A percentile compares a stretch with the other conserved stretches of the same genome.
Evolutionary conservation across 1,140 invertebrate genomes (phyloP).

Genomic region (Drosophila virilis): DNA sequence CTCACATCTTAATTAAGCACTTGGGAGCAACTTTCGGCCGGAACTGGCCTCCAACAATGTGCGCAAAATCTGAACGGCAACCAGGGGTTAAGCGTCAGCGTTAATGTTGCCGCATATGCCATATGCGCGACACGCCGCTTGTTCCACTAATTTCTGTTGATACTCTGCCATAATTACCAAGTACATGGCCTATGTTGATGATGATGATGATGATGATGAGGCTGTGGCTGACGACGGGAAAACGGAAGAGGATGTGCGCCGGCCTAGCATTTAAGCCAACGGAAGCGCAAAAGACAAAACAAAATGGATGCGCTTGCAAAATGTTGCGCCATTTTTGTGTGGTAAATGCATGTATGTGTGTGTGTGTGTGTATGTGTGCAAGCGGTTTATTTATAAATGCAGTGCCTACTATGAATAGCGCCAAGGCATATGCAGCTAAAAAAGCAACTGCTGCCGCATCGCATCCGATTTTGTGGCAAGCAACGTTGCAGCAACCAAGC

Average conservation of each 20-base stretch:
- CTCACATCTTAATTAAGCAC: constrained; percentile 79
- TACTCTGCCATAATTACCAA: constrained; percentile 69
- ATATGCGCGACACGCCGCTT: constrained; percentile 19
- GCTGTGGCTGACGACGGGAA: constrained; percentile 14
- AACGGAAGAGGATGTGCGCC: constrained; percentile 61
- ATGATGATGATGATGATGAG: constrained; percentile 17
- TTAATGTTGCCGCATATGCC: constrained; percentile 49
- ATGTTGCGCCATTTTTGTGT: constrained; percentile 68
- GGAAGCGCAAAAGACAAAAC: constrained; percentile 77
- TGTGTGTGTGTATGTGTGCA: constrained; percentile 19
- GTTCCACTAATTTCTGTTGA: constrained; percentile 67
- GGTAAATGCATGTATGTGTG: constrained; percentile 5
- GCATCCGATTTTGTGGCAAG: constrained; percentile 54
- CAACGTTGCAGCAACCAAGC: constrained; percentile 30
- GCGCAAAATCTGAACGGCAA: constrained; percentile 68
- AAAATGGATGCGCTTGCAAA: constrained; percentile 78
- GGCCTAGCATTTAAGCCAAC: constrained; percentile 74
- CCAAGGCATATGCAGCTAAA: constrained; percentile 47
- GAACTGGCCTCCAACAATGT: constrained; percentile 52
- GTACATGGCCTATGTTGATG: constrained; percentile 8
- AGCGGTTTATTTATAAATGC: constrained; percentile 80
- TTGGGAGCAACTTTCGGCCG: constrained; percentile 71
- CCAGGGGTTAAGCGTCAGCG: constrained; percentile 48
- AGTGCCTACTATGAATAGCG: constrained; percentile 69
- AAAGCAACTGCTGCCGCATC: constrained; percentile 44